phyloP scores from a whole-genome alignment of 2,888 invertebrate genomes.

The Hetaerina titia region DNA sequence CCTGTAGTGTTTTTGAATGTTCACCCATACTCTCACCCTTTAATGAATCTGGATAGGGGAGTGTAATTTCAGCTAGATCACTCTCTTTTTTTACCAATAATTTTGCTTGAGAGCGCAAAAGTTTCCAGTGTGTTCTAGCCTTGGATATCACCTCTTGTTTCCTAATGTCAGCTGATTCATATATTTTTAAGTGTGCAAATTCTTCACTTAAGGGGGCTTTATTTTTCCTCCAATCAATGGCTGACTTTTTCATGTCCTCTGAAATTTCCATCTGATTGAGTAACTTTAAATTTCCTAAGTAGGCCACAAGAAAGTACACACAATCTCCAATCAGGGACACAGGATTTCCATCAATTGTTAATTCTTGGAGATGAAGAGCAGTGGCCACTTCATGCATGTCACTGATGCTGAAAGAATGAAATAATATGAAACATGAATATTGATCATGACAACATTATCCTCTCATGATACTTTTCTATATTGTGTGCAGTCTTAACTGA shows the following conservation, averaged over 20 bases:
- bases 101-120: constrained; percentile 84
- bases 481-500: too few species aligned
- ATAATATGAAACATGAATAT: constrained; percentile 41
- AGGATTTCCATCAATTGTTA: constrained; percentile 92
- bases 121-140: constrained; percentile 92
- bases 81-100: constrained; percentile 63
- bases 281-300: constrained; percentile 85
- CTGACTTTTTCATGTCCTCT: constrained; percentile 83
- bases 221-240: constrained; percentile 83
- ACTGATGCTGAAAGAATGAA: constrained; percentile 83
- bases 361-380: constrained; percentile 87
- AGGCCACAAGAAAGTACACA: constrained; percentile 89
- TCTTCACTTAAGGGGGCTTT: constrained; percentile 12
- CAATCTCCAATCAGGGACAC: constrained; percentile 90
- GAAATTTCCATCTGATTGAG: constrained; percentile 85
- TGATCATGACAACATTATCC: too few species aligned
- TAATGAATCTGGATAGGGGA: constrained; percentile 55
- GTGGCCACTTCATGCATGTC: constrained; percentile 91
- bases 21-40: constrained; percentile 9
- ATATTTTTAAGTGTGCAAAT: constrained; percentile 12
- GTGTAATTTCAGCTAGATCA: not conserved
- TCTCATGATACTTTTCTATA: too few species aligned
- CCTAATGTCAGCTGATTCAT: constrained; percentile 78
- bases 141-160: constrained; percentile 92
- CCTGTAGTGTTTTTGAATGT: constrained; percentile 68